These are phyloP conservation scores for Uria lomvia DNA, from an alignment of 2,113 vertebrate genomes.

Conservation along the genomic window DNA sequence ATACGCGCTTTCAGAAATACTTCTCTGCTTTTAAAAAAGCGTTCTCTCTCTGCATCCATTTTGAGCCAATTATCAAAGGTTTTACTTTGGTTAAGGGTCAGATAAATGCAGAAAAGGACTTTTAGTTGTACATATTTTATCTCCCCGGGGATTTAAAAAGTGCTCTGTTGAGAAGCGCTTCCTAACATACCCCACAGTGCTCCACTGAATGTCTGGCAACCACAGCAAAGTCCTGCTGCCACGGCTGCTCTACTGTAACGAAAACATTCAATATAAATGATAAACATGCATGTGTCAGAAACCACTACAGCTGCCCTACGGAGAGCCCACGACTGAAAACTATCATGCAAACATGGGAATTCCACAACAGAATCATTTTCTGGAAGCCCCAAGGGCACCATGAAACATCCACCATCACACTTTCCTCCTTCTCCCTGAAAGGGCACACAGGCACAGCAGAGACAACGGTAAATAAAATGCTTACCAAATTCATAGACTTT, in stretches of 20 bases:
- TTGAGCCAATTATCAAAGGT: background rate
- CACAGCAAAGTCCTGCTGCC: background rate
- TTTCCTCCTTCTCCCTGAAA: background rate
- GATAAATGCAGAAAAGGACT: background rate
- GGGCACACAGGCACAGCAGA: background rate
- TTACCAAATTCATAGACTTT: constrained; percentile 93
- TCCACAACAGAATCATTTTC: background rate
- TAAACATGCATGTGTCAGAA: background rate
- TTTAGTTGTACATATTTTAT: background rate
- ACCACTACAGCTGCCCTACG: background rate
- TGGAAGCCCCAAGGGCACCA: background rate
- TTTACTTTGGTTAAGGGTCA: background rate
- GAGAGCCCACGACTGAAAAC: background rate
- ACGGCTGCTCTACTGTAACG: background rate
- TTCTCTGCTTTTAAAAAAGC: background rate
- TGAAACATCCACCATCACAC: background rate
- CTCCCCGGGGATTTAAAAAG: background rate
- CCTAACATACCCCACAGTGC: background rate
- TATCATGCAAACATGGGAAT: background rate
- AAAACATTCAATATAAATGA: background rate
- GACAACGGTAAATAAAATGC: background rate
- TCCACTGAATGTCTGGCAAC: background rate
- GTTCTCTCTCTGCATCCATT: background rate
- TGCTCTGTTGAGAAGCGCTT: background rate
- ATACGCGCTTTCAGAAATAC: background rate